Conservation (phyloP, 1,140 invertebrate species). For the Vollenhovia emeryi region DNA sequence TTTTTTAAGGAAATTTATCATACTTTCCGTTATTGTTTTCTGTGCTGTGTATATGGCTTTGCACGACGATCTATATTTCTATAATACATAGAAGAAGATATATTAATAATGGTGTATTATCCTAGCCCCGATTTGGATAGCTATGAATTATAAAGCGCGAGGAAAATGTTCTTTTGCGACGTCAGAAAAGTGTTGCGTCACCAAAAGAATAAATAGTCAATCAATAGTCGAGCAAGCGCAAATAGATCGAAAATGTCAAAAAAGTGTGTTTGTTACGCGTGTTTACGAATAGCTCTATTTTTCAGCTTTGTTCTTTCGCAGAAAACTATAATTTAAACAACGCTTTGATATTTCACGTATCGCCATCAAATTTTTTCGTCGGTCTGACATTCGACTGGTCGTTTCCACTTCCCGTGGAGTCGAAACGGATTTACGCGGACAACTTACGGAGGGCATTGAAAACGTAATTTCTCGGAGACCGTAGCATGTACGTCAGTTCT, state of each 20-base stretch:
- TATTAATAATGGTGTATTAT: not conserved
- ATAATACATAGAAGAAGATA: too few relatives aligned
- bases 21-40: not conserved
- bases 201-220: not conserved
- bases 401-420: not conserved
- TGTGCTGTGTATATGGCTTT: not conserved
- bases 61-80: too few relatives aligned
- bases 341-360: conserved; percentile 25
- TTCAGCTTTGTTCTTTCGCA: not conserved
- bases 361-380: not conserved
- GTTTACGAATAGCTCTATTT: conserved; percentile 25
- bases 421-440: not conserved
- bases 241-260: conserved; percentile 15
- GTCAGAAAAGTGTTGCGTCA: not conserved
- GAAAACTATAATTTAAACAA: conserved; percentile 44
- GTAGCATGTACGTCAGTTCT: too few relatives aligned
- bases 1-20: not conserved
- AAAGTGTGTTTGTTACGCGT: conserved; percentile 24
- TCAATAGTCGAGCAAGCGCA: not conserved
- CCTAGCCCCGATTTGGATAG: not conserved
- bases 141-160: not conserved
- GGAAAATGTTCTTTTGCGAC: not conserved
- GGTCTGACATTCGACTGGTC: not conserved
- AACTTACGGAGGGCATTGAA: not conserved
- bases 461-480: conserved; percentile 8